Evolutionary conservation across 2,888 invertebrate genomes (phyloP).

Genomic region (Octonoba sinensis): DNA sequence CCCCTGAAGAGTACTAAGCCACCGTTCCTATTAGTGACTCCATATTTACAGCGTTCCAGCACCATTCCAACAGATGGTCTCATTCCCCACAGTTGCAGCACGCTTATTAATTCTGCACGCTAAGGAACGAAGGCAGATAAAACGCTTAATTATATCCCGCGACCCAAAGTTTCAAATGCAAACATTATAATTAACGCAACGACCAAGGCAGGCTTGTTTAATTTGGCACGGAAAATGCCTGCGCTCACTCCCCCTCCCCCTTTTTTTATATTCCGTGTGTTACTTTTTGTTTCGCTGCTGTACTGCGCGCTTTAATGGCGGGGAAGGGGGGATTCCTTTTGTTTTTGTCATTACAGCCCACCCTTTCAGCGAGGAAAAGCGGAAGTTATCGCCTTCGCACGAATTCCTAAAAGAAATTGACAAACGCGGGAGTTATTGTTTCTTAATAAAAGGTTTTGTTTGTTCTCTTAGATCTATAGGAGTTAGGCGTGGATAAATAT

Average conservation of each 20-base stretch:
- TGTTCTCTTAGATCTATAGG: constrained; percentile 10
- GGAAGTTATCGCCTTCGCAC: constrained; percentile 33
- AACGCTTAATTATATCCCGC: constrained; percentile 13
- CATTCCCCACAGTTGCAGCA: too few species aligned
- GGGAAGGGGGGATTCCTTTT: neutral
- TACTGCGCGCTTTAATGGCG: too few species aligned
- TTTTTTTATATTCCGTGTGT: constrained; percentile 1
- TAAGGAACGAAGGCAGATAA: constrained; percentile 4
- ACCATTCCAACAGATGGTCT: too few species aligned
- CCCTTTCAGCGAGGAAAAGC: neutral
- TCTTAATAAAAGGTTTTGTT: constrained; percentile 60
- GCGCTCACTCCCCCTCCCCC: neutral
- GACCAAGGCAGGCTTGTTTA: constrained; percentile 27
- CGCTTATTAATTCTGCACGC: constrained; percentile 9
- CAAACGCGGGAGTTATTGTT: constrained; percentile 54
- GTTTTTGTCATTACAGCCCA: constrained; percentile 1
- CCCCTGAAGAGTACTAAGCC: too few species aligned
- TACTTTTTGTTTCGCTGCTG: neutral
- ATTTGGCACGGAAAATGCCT: constrained; percentile 52
- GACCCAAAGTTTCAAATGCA: too few species aligned
- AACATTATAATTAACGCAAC: too few species aligned
- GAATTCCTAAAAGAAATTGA: constrained; percentile 53
- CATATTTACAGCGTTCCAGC: too few species aligned
- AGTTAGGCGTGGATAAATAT: constrained; percentile 36
- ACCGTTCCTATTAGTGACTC: too few species aligned